Percentiles rank a stretch among this genome's conserved stretches.
Evolutionary conservation across 92 coral and sea anemone species (phyloP).

Genomic region (Porites rus): DNA sequence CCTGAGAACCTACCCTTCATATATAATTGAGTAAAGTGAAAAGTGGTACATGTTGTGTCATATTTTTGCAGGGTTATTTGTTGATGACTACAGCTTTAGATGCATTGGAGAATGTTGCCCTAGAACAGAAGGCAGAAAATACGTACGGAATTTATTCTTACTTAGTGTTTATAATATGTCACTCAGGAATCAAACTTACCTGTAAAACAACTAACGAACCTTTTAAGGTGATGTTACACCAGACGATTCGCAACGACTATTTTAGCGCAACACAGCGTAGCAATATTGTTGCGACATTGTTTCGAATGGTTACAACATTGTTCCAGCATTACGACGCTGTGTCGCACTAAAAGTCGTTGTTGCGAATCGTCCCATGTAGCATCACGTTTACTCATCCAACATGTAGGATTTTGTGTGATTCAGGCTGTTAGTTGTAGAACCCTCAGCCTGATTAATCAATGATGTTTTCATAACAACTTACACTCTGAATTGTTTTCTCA

Average conservation of each 20-base stretch:
- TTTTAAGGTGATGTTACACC: no score
- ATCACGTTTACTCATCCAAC: background rate
- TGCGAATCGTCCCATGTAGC: background rate
- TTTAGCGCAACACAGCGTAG: background rate
- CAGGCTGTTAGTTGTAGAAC: background rate
- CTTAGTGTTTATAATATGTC: no score
- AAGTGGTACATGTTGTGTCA: background rate
- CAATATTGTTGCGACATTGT: no score
- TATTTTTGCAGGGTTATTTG: constrained; percentile 75
- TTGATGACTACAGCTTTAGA: constrained; percentile 86
- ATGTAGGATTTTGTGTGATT: background rate
- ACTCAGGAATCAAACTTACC: no score
- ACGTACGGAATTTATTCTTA: constrained; percentile 61
- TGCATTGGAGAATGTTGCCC: constrained; percentile 74
- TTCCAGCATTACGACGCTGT: no score
- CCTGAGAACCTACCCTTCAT: background rate
- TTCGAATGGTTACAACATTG: no score
- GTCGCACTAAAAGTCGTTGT: no score
- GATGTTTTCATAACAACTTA: no score
- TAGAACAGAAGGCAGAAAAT: constrained; percentile 78
- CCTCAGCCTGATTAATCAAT: background rate
- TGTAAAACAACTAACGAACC: no score
- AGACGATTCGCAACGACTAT: no score
- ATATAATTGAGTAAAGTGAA: background rate
- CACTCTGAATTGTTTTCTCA: constrained; percentile 12